Base-by-base conservation (phyloP, 2,113 vertebrate species). In the Ginglymostoma cirratum region DNA sequence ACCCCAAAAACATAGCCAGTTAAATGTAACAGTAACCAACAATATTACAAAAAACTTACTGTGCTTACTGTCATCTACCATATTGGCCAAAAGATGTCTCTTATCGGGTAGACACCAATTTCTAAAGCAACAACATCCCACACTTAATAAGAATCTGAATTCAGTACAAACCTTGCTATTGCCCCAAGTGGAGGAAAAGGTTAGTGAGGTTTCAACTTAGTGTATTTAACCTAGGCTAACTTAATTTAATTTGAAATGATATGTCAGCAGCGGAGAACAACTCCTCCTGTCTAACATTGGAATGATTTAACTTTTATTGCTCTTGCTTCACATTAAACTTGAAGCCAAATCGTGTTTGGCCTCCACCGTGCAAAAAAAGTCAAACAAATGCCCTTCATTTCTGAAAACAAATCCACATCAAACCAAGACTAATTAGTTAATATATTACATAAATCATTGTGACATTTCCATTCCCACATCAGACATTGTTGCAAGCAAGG, bases 1-100 rank as follows among this genome's bases (percentile, higher is more conserved):
- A 48, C 96, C 97, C 96, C 96, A 96, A 97, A 85, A 21, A 86
- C 52, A 92, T 65, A 86, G 30, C 45, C 42, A 92, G 89, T 93
- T 66, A 93, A n/a, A 67, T 67, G 4, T 21, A 66, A 93, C 0
- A 93, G 61, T n/a, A 93, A 23, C 19, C 61, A 66, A 42, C 61
- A 66, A 23, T 93, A 23, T 38, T 38, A 38, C n/a, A 67, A 66
- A 93, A 66, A 66, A 66, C 86, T 61, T 61, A 30, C 55, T 3
- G 52, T 61, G 52, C 23, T 61, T 83, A 61, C 48, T 61, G 30
- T 61, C 61, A 61, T 61, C 87, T 90, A 90, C 34, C 15, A 23
- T 21, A 67, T 66, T 67, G 17, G 34, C 61, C 19, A 12, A 90
- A 89, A 89, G 42, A 21, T 23, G n/a, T 52, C 7, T 38, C 19